Evolutionary conservation across 2,113 vertebrate genomes (phyloP), one percentile per base, ranked within the genome.

Genomic region (Pongo pygmaeus): DNA sequence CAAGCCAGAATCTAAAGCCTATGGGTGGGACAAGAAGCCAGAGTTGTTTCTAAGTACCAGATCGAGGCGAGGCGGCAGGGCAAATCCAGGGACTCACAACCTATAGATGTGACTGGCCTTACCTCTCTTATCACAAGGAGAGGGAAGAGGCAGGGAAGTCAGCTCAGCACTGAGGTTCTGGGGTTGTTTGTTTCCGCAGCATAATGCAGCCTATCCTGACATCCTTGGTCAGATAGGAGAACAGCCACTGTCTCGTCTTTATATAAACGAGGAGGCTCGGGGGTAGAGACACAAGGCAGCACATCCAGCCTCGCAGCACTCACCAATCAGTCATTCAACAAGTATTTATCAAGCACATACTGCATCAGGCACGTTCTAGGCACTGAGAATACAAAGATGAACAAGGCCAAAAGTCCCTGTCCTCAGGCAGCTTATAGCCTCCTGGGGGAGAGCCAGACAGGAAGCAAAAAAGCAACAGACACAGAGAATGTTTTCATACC

Each of bases 191-290:
- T 85, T 38, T n/a, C 35, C 8, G 0, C 20, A 6, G 64, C n/a
- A 35, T 22, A 55, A 43, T 32, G 6, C 30, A 72, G 87, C 86
- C 55, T 67, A 0, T 74, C 43, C 57, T 86, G 74, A 75, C 32
- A 50, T 1, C 7, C 50, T 32, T 6, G 13, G 2, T 57, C 52
- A 48, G 38, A 6, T 0, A 43, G 25, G 78, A 75, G 35, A 38
- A 35, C 32, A 30, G 67, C 40, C 27, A 16, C 61, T 0, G 0
- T 46, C 72, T 48, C 23, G 22, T 75, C 52, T 6, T 14, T 14
- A 27, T 2, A 23, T 0, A 38, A 43, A 27, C 0, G 0, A 43
- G 40, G 83, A 52, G 16, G 18, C 22, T 22, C 7, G 20, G 69
- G 30, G 59, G 10, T 35, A 61, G 84, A 35, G 35, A 55, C 32